A percentile compares a stretch with the other conserved stretches of the same genome.
Conservation (phyloP, 2,888 invertebrate species). For the Helleia helle region DNA sequence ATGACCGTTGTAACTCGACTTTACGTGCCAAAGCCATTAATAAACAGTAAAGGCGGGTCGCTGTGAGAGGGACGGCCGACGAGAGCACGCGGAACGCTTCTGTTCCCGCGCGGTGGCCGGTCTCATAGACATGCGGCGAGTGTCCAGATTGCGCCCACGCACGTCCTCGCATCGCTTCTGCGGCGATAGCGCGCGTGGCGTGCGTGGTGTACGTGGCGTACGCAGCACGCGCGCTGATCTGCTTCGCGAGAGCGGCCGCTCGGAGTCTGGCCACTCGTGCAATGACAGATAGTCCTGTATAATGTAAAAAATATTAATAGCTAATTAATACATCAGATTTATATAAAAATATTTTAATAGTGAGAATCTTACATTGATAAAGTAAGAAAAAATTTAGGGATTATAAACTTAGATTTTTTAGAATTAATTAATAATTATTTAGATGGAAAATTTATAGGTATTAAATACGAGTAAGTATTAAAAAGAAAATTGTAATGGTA, state of each 20-base stretch:
- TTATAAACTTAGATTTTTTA: too few species aligned
- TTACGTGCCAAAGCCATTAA: slow-evolving; percentile 20
- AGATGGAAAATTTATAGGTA: too few species aligned
- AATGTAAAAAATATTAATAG: slow-evolving; percentile 23
- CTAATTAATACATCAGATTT: too few species aligned
- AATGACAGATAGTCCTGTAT: slow-evolving; percentile 50
- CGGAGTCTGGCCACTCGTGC: slow-evolving; percentile 48
- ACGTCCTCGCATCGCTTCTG: slow-evolving; percentile 33
- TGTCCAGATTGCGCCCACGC: slow-evolving; percentile 45
- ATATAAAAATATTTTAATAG: too few species aligned
- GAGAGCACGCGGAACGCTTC: slow-evolving; percentile 40
- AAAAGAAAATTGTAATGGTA: too few species aligned
- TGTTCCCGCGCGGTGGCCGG: slow-evolving; percentile 51
- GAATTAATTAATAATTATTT: too few species aligned
- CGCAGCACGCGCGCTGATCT: slow-evolving; percentile 48
- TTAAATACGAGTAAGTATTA: too few species aligned
- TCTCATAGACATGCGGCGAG: slow-evolving; percentile 40
- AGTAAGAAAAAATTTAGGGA: too few species aligned
- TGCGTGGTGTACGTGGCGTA: slow-evolving; percentile 38
- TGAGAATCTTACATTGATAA: too few species aligned
- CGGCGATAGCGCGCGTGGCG: slow-evolving; percentile 41
- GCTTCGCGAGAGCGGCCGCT: slow-evolving; percentile 51
- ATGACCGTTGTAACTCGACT: neutral
- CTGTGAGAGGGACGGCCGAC: slow-evolving; percentile 48
- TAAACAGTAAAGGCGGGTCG: slow-evolving; percentile 63